Conservation (phyloP, 1,140 invertebrate species). For the Hypothenemus hampei region DNA sequence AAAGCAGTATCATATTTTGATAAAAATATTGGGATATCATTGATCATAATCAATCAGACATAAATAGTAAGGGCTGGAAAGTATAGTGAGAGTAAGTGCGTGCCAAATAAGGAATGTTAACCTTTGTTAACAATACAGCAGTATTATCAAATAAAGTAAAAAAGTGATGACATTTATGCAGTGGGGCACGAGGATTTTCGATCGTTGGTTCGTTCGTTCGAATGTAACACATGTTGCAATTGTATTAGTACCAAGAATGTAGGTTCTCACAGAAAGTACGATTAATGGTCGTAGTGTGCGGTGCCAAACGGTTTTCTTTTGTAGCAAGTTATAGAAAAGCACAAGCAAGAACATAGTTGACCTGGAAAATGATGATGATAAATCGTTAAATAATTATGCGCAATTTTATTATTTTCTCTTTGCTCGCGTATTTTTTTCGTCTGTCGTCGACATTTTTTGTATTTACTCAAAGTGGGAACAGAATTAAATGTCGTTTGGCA, state of each 20-base stretch:
- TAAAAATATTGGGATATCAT: too few species aligned
- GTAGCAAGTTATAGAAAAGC: constrained; percentile 12
- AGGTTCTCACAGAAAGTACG: constrained; percentile 18
- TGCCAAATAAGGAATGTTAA: constrained; percentile 9
- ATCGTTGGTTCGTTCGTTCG: too few species aligned
- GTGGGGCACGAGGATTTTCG: too few species aligned
- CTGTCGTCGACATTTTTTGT: background rate
- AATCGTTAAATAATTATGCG: constrained; percentile 7
- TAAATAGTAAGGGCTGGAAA: too few species aligned
- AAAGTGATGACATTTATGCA: constrained; percentile 14
- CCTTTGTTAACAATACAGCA: constrained; percentile 7
- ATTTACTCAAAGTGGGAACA: background rate
- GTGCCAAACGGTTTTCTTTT: constrained; percentile 20
- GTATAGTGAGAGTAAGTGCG: too few species aligned
- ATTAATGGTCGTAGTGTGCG: constrained; percentile 14
- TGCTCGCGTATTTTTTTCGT: too few species aligned
- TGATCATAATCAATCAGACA: too few species aligned
- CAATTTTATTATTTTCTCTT: constrained; percentile 4
- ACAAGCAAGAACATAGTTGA: constrained; percentile 14
- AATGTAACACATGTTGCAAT: constrained; percentile 15
- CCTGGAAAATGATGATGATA: constrained; percentile 14
- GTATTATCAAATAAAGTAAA: constrained; percentile 8
- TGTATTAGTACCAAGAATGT: constrained; percentile 16
- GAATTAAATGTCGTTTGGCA: background rate
- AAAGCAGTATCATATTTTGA: too few species aligned